Evolutionary conservation across 2,888 invertebrate species (phyloP).

Genomic region (Druceiella hillmani): DNA sequence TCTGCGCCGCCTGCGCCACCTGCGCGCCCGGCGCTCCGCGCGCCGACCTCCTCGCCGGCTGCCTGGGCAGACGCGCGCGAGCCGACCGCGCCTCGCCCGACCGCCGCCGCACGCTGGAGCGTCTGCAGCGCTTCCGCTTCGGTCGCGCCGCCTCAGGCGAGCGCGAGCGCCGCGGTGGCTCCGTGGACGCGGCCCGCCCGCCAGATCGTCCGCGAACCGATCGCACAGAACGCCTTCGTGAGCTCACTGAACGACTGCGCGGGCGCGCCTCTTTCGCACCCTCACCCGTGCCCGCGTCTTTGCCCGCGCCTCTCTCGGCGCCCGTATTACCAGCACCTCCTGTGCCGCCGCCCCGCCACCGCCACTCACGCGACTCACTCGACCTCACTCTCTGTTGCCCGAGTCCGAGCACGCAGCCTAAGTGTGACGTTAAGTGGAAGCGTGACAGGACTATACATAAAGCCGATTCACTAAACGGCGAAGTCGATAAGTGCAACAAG

Average conservation of each 20-base stretch:
- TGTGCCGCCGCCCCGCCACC: slow-evolving; percentile 47
- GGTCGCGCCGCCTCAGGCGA: slow-evolving; percentile 52
- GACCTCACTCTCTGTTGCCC: slow-evolving; percentile 13
- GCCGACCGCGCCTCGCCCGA: slow-evolving; percentile 48
- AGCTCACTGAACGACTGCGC: slow-evolving; percentile 74
- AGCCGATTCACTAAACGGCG: slow-evolving; percentile 5
- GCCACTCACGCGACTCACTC: slow-evolving; percentile 46
- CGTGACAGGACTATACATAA: slow-evolving; percentile 29
- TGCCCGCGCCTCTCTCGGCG: slow-evolving; percentile 41
- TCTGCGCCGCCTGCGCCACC: slow-evolving; percentile 51
- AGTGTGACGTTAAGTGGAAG: slow-evolving; percentile 15
- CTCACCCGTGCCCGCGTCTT: slow-evolving; percentile 39
- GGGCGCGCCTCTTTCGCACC: slow-evolving; percentile 41
- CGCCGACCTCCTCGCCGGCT: slow-evolving; percentile 16
- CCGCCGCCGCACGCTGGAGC: slow-evolving; percentile 69
- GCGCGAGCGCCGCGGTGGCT: slow-evolving; percentile 29
- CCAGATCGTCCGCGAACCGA: slow-evolving; percentile 39
- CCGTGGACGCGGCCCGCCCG: slow-evolving; percentile 32
- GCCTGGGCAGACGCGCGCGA: slow-evolving; percentile 46
- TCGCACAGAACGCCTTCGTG: slow-evolving; percentile 66
- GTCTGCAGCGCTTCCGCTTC: slow-evolving; percentile 73
- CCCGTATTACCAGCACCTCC: slow-evolving; percentile 54
- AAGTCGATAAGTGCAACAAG: slow-evolving; percentile 39
- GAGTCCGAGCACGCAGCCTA: slow-evolving; percentile 13
- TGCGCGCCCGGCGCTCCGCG: slow-evolving; percentile 30